Conservation (phyloP, 37 sponge, comb jelly and placozoan species). For the Crambe crambe region DNA sequence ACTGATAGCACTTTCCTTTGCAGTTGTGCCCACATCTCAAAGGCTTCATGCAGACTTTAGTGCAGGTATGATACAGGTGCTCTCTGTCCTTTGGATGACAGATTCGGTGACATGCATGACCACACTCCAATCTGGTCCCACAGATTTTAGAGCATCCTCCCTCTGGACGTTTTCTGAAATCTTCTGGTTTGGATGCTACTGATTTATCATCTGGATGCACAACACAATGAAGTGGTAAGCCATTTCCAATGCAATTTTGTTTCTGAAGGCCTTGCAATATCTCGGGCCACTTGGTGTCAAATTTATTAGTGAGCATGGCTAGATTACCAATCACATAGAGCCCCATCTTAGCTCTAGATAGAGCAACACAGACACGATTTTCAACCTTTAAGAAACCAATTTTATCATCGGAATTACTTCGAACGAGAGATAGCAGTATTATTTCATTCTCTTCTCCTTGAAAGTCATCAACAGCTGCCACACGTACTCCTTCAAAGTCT, state of each 20-base stretch:
- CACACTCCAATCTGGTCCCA: constrained; percentile 60
- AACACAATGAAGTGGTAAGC: constrained; percentile 74
- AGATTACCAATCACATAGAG: constrained; percentile 90
- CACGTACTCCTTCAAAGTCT: constrained; percentile 70
- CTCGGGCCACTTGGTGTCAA: constrained; percentile 65
- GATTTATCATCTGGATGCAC: constrained; percentile 58
- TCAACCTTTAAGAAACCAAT: constrained; percentile 83
- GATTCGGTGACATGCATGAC: constrained; percentile 67
- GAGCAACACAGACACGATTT: constrained; percentile 89
- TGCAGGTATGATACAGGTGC: constrained; percentile 57
- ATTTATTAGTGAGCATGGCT: constrained; percentile 41
- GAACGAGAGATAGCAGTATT: constrained; percentile 81
- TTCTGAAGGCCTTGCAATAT: constrained; percentile 54
- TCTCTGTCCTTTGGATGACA: constrained; percentile 77
- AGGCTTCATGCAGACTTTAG: constrained; percentile 44
- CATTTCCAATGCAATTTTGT: constrained; percentile 37
- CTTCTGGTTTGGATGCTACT: constrained; percentile 17
- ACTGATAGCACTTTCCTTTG: constrained; percentile 61
- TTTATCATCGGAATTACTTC: constrained; percentile 69
- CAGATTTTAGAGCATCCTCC: constrained; percentile 80
- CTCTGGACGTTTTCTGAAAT: constrained; percentile 77
- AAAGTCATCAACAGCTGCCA: constrained; percentile 90
- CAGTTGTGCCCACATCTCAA: constrained; percentile 80
- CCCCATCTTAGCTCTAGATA: constrained; percentile 90
- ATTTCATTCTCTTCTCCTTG: constrained; percentile 96